Base-by-base conservation (phyloP, 2,113 vertebrate genomes). In the Carettochelys insculpta region DNA sequence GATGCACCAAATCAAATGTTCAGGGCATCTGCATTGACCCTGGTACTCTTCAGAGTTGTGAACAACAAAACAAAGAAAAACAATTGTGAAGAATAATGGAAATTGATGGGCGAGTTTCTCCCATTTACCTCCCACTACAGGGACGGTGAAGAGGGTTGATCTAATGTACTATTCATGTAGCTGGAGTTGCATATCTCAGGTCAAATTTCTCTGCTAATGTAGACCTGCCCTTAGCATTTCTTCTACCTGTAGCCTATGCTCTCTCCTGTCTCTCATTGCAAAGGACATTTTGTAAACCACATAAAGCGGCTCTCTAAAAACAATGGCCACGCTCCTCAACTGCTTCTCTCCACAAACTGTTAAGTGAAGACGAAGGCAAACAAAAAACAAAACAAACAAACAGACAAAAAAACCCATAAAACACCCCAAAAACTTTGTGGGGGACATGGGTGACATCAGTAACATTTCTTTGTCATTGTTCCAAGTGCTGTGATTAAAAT, bases 381-480 rank as follows among this genome's bases (percentile, higher is more conserved):
- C 78, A 24, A 43, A 92, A 24, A 43, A 92, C 86, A 90, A 82
- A 73, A n/a, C n/a, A n/a, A n/a, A n/a, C n/a, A n/a, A n/a, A n/a
- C n/a, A n/a, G n/a, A n/a, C n/a, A n/a, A n/a, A n/a, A n/a, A n/a
- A n/a, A n/a, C n/a, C n/a, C n/a, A n/a, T n/a, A n/a, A n/a, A n/a
- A n/a, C n/a, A n/a, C n/a, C n/a, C n/a, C 71, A 75, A 5, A 43
- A 73, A 22, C 38, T 22, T 51, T 13, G 29, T 94, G 52, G 73
- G 77, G 53, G 8, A 48, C 27, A 73, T 38, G 68, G 53, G 14
- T 34, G 68, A 19, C 16, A 2, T 77, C 65, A 77, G 58, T 48
- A 41, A 68, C n/a, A 11, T 11, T 83, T 68, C 54, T 50, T 11
- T 86, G 24, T 14, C 24, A 45, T 80, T 58, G 82, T 93, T 90